Base-by-base conservation (phyloP, 2,888 invertebrate species). In the Drosophila lacicola region DNA sequence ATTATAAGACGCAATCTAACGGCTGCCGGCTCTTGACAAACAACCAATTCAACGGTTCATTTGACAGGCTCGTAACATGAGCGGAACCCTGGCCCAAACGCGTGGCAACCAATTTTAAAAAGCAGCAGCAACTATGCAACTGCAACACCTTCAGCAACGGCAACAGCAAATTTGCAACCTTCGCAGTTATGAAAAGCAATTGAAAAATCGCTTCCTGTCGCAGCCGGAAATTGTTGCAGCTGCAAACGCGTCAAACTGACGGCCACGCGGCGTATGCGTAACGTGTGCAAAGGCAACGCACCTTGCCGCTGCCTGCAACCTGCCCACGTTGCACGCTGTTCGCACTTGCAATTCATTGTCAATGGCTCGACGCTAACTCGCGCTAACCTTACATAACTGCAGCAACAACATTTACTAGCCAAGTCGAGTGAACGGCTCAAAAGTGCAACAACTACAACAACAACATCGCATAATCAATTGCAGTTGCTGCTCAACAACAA, bases 321-420 rank as follows among this genome's bases (percentile, higher is more conserved):
- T 36, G 66, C 68, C 58, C 70, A 73, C 76, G 58, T 58, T 76
- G 71, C 58, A 69, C 29, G 55, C 44, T 55, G 47, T 60, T 75
- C 54, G 65, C 73, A 77, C 68, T 76, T 66, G 70, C 79, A 85
- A 84, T 85, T 85, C 85, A 85, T 79, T 85, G 85, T 86, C 85
- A 85, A 85, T 85, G 84, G 79, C 84, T 78, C 57, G 62, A 65
- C 70, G 71, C 50, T 39, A n/a, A 37, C 61, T 19, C 62, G 14
- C 44, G 75, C 80, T 72, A 81, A 85, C 83, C 81, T 85, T 80
- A 83, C 74, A 80, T 71, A 80, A 79, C 67, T 81, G 54, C 83
- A 77, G 50, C 47, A 37, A 17, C 39, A 29, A 19, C 55, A 58
- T 13, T 14, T 50, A 19, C 70, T 34, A 58, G 56, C 56, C 61